Evolutionary conservation across 2,797 vertebrate species (phyloP).

Genomic region (Catharus ustulatus): DNA sequence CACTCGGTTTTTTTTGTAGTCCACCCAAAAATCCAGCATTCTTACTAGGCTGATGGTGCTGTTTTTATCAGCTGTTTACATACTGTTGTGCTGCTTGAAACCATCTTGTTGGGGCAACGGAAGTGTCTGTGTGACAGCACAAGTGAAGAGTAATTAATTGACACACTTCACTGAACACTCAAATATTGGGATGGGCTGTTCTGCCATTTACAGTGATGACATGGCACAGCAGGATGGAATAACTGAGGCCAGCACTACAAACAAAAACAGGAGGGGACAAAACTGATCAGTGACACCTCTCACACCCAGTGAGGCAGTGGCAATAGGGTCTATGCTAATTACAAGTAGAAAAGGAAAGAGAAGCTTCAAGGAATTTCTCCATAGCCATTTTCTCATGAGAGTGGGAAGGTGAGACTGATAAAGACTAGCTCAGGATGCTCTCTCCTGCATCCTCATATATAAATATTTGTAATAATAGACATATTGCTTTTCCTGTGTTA

Average conservation of each 20-base stretch:
- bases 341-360: neutral
- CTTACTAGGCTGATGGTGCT: neutral
- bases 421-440: neutral
- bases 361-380: neutral
- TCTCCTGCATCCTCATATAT: neutral
- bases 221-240: neutral
- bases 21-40: neutral
- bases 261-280: neutral
- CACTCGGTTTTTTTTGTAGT: neutral
- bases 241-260: neutral
- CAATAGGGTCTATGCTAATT: neutral
- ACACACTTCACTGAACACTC: neutral
- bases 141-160: neutral
- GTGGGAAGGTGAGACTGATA: neutral
- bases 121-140: neutral
- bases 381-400: neutral
- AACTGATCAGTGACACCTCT: neutral
- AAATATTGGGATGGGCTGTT: neutral
- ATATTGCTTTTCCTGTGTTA: neutral
- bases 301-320: neutral
- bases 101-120: neutral
- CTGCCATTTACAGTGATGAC: neutral
- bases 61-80: neutral
- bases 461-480: neutral
- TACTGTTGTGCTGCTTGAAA: neutral